These are phyloP conservation scores for Protosalanx chinensis DNA, from an alignment of 2,797 vertebrate genomes.

Conservation along the genomic window DNA sequence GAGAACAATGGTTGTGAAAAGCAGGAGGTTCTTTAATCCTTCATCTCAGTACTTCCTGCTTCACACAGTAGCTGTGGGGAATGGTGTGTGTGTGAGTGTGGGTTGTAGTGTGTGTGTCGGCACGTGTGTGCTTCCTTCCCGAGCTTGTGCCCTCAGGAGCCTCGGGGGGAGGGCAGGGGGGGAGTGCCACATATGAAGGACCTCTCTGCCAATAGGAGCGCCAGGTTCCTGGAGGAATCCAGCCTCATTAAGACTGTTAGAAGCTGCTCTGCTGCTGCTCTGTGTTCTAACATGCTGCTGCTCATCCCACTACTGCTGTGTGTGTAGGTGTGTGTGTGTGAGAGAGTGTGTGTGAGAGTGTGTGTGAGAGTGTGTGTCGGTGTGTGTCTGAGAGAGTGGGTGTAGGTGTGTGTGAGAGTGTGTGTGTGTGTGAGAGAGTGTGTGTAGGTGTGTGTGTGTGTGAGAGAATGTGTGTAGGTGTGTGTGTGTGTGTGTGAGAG, in stretches of 20 bases:
- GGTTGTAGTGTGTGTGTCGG: too few species aligned
- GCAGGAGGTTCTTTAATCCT: too few species aligned
- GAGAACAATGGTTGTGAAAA: too few species aligned
- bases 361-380: too few species aligned
- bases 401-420: not conserved
- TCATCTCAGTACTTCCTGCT: too few species aligned
- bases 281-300: constrained; percentile 52
- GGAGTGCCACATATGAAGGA: not conserved
- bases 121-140: not conserved
- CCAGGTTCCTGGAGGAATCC: constrained; percentile 57
- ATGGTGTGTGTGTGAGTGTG: not conserved
- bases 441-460: not conserved
- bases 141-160: not conserved
- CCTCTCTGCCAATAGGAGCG: constrained; percentile 39
- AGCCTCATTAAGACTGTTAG: constrained; percentile 52
- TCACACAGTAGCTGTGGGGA: too few species aligned
- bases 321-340: not conserved
- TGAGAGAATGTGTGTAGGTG: not conserved
- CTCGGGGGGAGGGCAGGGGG: not conserved
- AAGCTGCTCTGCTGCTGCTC: constrained; percentile 40
- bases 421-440: not conserved
- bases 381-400: too few species aligned
- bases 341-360: not conserved
- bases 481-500: not conserved
- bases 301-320: constrained; percentile 4